Evolutionary conservation across 2,797 vertebrate genomes (phyloP).

Genomic region (Taeniopygia guttata): DNA sequence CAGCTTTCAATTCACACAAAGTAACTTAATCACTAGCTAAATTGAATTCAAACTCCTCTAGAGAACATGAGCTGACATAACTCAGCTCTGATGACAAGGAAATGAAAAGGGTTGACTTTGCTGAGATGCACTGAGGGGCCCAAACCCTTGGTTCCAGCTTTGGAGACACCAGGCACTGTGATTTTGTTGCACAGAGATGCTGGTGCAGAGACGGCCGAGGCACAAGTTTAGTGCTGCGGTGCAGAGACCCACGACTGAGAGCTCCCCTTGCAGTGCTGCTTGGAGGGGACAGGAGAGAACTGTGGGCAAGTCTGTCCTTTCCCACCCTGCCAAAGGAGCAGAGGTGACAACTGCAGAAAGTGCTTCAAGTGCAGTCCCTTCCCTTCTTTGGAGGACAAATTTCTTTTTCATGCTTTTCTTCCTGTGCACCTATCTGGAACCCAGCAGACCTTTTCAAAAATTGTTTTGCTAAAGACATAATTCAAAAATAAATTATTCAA

Average conservation of each 20-base stretch:
- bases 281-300: neutral
- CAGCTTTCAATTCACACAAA: neutral
- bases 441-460: neutral
- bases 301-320: neutral
- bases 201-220: neutral
- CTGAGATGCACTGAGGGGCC: neutral
- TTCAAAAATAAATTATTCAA: conserved; percentile 10
- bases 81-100: neutral
- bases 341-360: neutral
- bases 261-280: neutral
- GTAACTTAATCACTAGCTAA: conserved; percentile 37
- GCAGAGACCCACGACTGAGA: neutral
- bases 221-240: neutral
- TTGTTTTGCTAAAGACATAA: neutral
- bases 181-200: accelerated
- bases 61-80: neutral
- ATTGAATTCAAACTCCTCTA: conserved; percentile 35
- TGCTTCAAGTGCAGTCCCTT: neutral
- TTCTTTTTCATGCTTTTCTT: neutral
- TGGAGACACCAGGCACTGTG: neutral
- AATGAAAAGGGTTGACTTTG: neutral
- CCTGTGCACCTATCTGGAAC: neutral
- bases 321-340: neutral
- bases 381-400: neutral
- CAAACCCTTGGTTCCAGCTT: neutral